Evolutionary conservation across 2,797 vertebrate species (phyloP).

Genomic region (Buceros bicornis): DNA sequence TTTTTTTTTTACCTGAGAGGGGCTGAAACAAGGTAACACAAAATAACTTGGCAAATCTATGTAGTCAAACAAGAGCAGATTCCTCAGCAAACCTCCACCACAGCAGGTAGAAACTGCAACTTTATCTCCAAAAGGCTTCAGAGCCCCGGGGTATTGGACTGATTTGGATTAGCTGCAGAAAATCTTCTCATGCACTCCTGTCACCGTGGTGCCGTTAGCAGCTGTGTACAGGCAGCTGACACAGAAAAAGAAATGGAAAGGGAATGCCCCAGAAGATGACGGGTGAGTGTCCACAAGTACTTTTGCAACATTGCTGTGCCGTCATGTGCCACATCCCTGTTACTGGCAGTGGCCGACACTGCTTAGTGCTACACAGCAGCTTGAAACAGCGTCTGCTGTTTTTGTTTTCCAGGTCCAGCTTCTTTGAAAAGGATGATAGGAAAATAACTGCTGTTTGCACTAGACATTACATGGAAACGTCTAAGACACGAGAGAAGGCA

Average conservation of each 20-base stretch:
- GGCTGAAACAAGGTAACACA: not conserved
- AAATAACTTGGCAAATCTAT: not conserved
- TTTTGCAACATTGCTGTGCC: not conserved
- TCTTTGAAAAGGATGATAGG: not conserved
- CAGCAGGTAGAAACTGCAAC: not conserved
- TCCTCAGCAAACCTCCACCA: not conserved
- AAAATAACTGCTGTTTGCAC: not conserved
- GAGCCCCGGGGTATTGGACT: not conserved
- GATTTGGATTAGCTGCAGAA: not conserved
- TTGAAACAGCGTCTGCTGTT: not conserved
- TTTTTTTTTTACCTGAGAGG: rapidly evolving
- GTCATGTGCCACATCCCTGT: rapidly evolving
- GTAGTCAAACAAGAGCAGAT: not conserved
- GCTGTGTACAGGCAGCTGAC: not conserved
- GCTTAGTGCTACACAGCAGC: rapidly evolving
- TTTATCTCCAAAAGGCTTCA: not conserved
- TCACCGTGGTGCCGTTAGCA: not conserved
- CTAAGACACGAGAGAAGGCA: not conserved
- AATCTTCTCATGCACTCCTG: not conserved
- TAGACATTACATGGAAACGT: not conserved
- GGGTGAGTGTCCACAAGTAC: not conserved
- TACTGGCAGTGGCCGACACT: not conserved
- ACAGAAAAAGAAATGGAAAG: not conserved
- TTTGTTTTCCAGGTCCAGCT: not conserved
- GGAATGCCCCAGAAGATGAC: not conserved